Conservation (phyloP, 2,888 invertebrate genomes). For the Dastarcus helophoroides region DNA sequence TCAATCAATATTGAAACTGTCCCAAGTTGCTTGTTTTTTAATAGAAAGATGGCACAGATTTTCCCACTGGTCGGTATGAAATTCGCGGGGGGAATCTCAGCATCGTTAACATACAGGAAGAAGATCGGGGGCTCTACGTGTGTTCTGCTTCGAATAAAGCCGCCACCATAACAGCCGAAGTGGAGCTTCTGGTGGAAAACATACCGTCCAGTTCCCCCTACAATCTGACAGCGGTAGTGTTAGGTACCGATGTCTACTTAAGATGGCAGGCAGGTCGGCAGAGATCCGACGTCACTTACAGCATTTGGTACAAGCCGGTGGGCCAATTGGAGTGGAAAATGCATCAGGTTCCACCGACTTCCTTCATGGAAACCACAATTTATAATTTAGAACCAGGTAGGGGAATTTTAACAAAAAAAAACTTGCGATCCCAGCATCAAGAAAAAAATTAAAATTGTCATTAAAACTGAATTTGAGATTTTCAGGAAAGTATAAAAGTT, state of each 20-base stretch:
- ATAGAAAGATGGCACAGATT: constrained; percentile 62
- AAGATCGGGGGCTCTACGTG: constrained; percentile 78
- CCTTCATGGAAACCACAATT: constrained; percentile 67
- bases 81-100: constrained; percentile 71
- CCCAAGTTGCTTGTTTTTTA: constrained; percentile 11
- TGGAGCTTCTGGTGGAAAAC: constrained; percentile 73
- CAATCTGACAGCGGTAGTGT: constrained; percentile 68
- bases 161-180: constrained; percentile 68
- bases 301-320: constrained; percentile 73
- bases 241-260: constrained; percentile 59
- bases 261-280: constrained; percentile 77
- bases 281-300: constrained; percentile 67
- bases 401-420: too few species aligned
- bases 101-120: constrained; percentile 66
- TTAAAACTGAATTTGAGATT: too few species aligned
- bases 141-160: constrained; percentile 81
- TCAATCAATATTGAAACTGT: constrained; percentile 3
- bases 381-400: constrained; percentile 58
- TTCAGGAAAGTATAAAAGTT: too few species aligned
- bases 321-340: constrained; percentile 75
- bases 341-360: constrained; percentile 59
- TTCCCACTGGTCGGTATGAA: constrained; percentile 56
- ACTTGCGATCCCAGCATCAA: too few species aligned
- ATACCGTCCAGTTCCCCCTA: constrained; percentile 85
- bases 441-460: too few species aligned